phyloP scores from a whole-genome alignment of 2,113 vertebrate genomes.

The Oplegnathus fasciatus region DNA sequence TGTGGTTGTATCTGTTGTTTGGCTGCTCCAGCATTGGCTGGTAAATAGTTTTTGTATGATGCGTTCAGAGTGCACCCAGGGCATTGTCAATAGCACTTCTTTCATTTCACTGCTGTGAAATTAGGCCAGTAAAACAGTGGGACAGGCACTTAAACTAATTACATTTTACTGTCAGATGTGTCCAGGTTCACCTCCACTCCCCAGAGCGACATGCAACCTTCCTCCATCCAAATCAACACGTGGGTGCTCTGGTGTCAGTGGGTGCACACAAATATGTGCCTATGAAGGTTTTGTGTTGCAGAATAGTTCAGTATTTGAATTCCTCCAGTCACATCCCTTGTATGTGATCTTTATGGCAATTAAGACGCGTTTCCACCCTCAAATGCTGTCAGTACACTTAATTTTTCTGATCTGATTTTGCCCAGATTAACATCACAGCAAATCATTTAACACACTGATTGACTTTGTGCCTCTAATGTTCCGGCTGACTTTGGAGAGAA shows the following conservation, averaged over 20 bases:
- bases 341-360: slow-evolving; percentile 14
- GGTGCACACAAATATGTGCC: no score
- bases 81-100: slow-evolving; percentile 52
- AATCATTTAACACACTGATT: slow-evolving; percentile 61
- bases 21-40: slow-evolving; percentile 12
- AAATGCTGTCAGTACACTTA: slow-evolving; percentile 6
- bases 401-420: slow-evolving; percentile 46
- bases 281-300: not conserved
- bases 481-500: slow-evolving; percentile 54
- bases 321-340: not conserved
- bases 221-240: slow-evolving; percentile 25
- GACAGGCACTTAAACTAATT: slow-evolving; percentile 75
- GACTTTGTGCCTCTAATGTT: slow-evolving; percentile 59
- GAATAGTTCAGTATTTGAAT: not conserved
- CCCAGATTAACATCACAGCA: slow-evolving; percentile 64
- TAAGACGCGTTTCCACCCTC: slow-evolving; percentile 10
- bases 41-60: slow-evolving; percentile 55
- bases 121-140: slow-evolving; percentile 69
- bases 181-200: slow-evolving; percentile 52
- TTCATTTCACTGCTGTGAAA: slow-evolving; percentile 65
- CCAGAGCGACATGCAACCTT: slow-evolving; percentile 48
- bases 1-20: slow-evolving; percentile 20
- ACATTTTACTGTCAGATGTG: slow-evolving; percentile 66
- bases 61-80: slow-evolving; percentile 49
- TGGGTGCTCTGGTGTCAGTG: slow-evolving; percentile 1